These are phyloP conservation scores for Rhabdophis nuchalis DNA, from an alignment of 2,797 vertebrate species.

Conservation along the genomic window DNA sequence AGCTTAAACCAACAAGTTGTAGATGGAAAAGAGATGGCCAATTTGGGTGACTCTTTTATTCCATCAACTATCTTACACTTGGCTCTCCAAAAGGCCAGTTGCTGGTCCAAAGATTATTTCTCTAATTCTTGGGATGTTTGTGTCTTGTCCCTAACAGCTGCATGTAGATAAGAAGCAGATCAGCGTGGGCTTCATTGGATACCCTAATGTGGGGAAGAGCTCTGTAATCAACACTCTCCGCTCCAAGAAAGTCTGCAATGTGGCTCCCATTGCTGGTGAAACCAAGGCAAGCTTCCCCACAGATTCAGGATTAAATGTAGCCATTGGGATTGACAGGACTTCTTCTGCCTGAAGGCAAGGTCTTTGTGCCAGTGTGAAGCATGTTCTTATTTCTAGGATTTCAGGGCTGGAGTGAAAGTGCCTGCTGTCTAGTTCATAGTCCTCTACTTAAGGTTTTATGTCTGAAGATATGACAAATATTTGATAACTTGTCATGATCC, in stretches of 20 bases:
- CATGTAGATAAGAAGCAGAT: constrained; percentile 99
- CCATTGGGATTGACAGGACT: not conserved
- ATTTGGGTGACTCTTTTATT: not conserved
- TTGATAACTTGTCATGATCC: not conserved
- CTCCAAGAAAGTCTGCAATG: constrained; percentile 97
- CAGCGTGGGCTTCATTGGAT: constrained; percentile 97
- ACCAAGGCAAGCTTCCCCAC: constrained; percentile 75
- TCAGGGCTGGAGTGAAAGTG: not conserved
- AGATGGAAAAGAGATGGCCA: not conserved
- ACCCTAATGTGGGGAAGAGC: constrained; percentile 98
- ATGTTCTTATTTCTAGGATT: not conserved
- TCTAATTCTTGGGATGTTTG: not conserved
- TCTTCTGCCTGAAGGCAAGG: not conserved
- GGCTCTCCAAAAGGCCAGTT: not conserved
- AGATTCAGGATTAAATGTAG: not conserved
- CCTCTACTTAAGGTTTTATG: not conserved
- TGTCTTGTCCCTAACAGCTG: constrained; percentile 73
- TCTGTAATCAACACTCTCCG: constrained; percentile 94
- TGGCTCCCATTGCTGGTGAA: constrained; percentile 94
- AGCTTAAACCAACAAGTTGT: not conserved
- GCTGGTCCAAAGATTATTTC: not conserved
- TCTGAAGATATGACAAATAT: not conserved
- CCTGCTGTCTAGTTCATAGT: too few relatives aligned
- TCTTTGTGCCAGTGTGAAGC: not conserved
- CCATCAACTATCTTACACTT: not conserved